phyloP scores from a whole-genome alignment of 1,140 invertebrate genomes.

The Aphelinus certus region DNA sequence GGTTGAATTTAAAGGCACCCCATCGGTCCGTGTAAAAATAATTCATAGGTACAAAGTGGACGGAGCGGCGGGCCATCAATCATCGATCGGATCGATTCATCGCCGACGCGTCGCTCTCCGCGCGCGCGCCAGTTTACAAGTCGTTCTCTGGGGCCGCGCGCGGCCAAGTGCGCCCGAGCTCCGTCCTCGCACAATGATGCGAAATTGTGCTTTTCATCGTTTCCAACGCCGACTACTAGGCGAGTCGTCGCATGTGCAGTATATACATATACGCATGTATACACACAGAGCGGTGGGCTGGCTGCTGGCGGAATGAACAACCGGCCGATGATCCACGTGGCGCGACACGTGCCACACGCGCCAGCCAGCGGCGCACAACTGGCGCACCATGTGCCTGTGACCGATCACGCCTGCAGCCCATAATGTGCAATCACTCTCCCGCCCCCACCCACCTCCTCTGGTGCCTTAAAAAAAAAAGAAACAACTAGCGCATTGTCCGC shows the following conservation, averaged over 20 bases:
- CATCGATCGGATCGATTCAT: conserved; percentile 22
- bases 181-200: neutral
- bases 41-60: neutral
- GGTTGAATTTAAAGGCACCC: too few relatives aligned
- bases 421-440: neutral
- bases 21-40: too few relatives aligned
- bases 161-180: neutral
- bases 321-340: conserved; percentile 56
- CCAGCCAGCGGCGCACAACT: neutral
- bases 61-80: conserved; percentile 16
- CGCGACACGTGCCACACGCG: conserved; percentile 56
- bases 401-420: conserved; percentile 31
- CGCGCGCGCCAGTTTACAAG: neutral
- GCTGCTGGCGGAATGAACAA: conserved; percentile 59
- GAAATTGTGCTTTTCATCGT: conserved; percentile 32
- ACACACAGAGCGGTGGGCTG: too few relatives aligned
- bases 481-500: too few relatives aligned
- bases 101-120: neutral
- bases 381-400: conserved; percentile 1
- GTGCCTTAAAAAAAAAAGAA: neutral
- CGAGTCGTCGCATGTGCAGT: neutral
- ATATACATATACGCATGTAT: neutral
- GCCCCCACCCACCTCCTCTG: too few relatives aligned
- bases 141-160: neutral
- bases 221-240: neutral